Percentiles rank a stretch among this genome's conserved stretches.
Evolutionary conservation across 2,888 invertebrate genomes (phyloP).

Genomic region (Glaucopsyche alexis): DNA sequence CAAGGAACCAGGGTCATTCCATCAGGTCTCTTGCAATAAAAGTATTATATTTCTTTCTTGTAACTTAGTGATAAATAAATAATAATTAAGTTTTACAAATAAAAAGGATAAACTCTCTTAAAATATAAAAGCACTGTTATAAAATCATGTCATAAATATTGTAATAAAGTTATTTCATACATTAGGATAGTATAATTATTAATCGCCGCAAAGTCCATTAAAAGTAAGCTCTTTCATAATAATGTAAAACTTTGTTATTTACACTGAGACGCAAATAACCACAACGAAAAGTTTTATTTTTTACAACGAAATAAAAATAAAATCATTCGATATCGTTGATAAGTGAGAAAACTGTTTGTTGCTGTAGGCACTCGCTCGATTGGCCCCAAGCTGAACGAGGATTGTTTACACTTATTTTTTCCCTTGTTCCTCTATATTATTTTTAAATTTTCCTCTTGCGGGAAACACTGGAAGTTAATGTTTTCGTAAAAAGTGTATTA

Average conservation of each 20-base stretch:
- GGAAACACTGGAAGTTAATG: background rate
- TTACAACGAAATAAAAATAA: background rate
- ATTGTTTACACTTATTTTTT: conserved; percentile 18
- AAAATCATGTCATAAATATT: background rate
- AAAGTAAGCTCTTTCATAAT: background rate
- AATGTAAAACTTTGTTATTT: background rate
- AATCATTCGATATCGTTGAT: conserved; percentile 20
- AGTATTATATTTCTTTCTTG: too few species aligned
- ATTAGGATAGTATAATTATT: background rate
- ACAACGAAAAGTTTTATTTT: background rate
- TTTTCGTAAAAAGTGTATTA: background rate
- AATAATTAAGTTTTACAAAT: background rate
- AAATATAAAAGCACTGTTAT: background rate
- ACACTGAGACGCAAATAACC: background rate
- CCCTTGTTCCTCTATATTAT: background rate
- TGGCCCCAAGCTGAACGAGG: background rate
- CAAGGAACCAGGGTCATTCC: too few species aligned
- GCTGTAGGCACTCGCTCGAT: background rate
- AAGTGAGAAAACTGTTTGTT: conserved; percentile 18
- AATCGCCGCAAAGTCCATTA: background rate
- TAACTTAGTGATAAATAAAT: background rate
- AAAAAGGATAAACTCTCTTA: background rate
- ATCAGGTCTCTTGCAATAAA: too few species aligned
- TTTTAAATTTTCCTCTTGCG: conserved; percentile 2
- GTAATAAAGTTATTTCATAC: background rate